Evolutionary conservation across 2,113 vertebrate species (phyloP), one percentile per base, ranked within the genome.

Genomic region (Dicerorhinus sumatrensis): DNA sequence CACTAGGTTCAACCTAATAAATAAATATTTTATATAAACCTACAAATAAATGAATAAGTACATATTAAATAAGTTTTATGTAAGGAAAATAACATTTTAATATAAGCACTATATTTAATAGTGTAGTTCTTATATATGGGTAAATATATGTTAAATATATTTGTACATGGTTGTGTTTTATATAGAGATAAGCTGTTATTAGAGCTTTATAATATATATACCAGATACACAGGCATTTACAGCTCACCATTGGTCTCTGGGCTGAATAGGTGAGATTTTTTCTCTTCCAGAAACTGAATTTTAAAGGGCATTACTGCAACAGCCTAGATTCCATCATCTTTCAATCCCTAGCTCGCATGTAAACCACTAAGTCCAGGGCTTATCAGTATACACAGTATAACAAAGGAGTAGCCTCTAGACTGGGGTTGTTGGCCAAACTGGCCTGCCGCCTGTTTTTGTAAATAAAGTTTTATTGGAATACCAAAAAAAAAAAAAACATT

Each of bases 211-310:
- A 18, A 42, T 56, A 63, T 8, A 8, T 36, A 93, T 39, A 69
- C 18, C 60, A 75, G 29, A 82, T 73, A 75, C 12, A 21, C 1
- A 70, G 46, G 23, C 5, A 42, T 67, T 75, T 62, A 58, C 33
- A 88, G 33, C 33, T 29, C 42, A 10, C 16, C 33, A 58, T 4
- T 56, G 58, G 89, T 76, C 29, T 81, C 65, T 62, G 79, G 12
- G 14, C 18, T 83, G 13, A 69, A 36, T 80, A 17, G 27, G 25
- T 83, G 25, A 95, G 8, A 89, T 10, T 84, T 36, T 91, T 87
- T 46, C n/a, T 51, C 94, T 95, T 89, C 16, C 23, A 75, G 17
- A 88, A 89, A 89, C 83, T 65, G 31, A 48, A 63, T 51, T 96
- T 95, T 91, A 82, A 97, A 96, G 46, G 31, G 31, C 25, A 60